These are phyloP conservation scores for Leptodactylus fallax DNA, from an alignment of 2,797 vertebrate genomes.

Conservation along the genomic window DNA sequence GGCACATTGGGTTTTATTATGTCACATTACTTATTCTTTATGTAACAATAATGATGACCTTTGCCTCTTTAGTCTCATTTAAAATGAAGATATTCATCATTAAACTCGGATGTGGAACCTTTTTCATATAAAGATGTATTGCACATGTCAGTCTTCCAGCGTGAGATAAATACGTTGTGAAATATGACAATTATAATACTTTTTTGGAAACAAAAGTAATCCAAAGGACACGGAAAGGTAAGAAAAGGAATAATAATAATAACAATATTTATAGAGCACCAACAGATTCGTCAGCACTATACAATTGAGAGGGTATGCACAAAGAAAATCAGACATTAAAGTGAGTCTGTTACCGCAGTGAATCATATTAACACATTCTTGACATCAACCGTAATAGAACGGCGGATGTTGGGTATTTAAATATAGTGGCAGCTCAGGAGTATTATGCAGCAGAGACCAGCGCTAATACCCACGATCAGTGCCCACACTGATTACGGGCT, in stretches of 20 bases:
- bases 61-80: constrained; percentile 1
- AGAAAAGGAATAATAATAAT: background rate
- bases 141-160: background rate
- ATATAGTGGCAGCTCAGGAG: too few relatives aligned
- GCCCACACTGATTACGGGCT: too few relatives aligned
- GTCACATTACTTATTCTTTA: constrained; percentile 16
- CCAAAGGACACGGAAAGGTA: background rate
- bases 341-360: too few relatives aligned
- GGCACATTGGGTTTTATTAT: constrained; percentile 14
- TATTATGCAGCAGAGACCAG: too few relatives aligned
- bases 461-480: too few relatives aligned
- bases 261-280: too few relatives aligned
- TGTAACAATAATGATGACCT: constrained; percentile 15
- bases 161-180: background rate
- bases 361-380: too few relatives aligned
- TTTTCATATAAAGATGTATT: background rate
- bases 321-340: too few relatives aligned
- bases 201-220: background rate
- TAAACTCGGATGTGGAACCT: background rate
- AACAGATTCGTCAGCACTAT: too few relatives aligned
- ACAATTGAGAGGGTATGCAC: too few relatives aligned
- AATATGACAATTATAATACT: background rate
- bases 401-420: too few relatives aligned
- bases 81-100: constrained; percentile 7
- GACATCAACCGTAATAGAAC: too few relatives aligned